Conservation (phyloP, 2,113 vertebrate species). For the Gasterosteus aculeatus region DNA sequence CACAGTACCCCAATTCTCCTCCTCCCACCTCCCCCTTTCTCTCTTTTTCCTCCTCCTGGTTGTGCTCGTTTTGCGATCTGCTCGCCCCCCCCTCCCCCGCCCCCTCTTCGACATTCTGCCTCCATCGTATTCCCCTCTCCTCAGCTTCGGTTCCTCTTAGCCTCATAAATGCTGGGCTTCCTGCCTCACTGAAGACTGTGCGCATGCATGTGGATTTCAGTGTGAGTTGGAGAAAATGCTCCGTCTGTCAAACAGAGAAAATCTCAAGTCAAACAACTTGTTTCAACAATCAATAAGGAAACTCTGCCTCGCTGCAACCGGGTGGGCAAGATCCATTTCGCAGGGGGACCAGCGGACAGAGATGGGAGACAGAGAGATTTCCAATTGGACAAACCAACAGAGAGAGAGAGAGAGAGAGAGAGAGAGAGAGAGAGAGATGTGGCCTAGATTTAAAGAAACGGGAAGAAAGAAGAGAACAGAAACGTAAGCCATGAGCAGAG, state of each 20-base stretch:
- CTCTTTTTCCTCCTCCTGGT: conserved; percentile 31
- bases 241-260: conserved; percentile 8
- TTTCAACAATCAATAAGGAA: conserved; percentile 32
- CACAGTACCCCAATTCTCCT: conserved; percentile 55
- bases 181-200: conserved; percentile 1
- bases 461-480: not conserved
- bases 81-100: conserved; percentile 1
- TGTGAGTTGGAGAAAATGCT: not conserved
- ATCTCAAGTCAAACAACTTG: conserved; percentile 34
- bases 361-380: conserved; percentile 2
- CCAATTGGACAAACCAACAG: conserved; percentile 5
- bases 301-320: conserved; percentile 16
- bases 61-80: conserved; percentile 7
- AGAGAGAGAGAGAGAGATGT: not conserved
- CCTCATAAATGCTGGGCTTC: conserved; percentile 4
- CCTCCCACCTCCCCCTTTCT: conserved; percentile 26
- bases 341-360: conserved; percentile 1
- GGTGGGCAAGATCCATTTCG: conserved; percentile 13
- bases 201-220: conserved; percentile 1
- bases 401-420: conserved; percentile 14
- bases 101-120: conserved; percentile 14
- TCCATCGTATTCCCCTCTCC: not conserved
- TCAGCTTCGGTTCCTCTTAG: not conserved
- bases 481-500: conserved; percentile 13
- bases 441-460: conserved; percentile 3